Evolutionary conservation across 2,113 vertebrate genomes (phyloP), one percentile per base, ranked within the genome.

Genomic region (Rousettus leschenaultii): DNA sequence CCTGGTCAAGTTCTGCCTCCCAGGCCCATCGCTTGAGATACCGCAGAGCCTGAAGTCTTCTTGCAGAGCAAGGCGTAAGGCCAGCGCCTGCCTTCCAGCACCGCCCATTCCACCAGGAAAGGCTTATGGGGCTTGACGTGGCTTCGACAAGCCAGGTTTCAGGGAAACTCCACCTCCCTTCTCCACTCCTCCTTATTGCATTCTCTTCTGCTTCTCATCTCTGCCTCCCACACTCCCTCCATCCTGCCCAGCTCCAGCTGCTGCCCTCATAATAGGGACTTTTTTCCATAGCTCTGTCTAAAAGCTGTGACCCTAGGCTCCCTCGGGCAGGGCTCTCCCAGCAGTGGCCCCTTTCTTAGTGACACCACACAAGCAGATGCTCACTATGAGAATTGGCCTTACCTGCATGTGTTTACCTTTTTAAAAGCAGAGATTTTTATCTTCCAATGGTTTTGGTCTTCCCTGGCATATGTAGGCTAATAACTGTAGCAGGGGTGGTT

Each of bases 1-100:
- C 89, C 94, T 0, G 0, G 0, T 88, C 94, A 88, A 94, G 97
- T 97, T 75, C 66, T 97, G 96, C 88, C 78, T 86, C 97, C 97
- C 95, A 78, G 96, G 95, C 85, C 87, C 40, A 24, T 70, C 22
- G 4, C 79, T 43, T n/a, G 97, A 95, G 94, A 94, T 22, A 33
- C 66, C 1, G 0, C 79, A 66, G 95, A 79, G 79, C 40, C 35
- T 74, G 5, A 84, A 55, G 83, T 28, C 28, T 55, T 70, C 19
- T 22, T 40, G 30, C 15, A 30, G 40, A 59, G 65, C 4, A 45
- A 45, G 38, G 57, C 18, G 2, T 38, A 45, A 30, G 38, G 57
- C 5, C 10, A 4, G 6, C 5, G 22, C 18, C 77, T 59, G 38
- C 15, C 48, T 57, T 18, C 74, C 30, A 73, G 61, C 70, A 22